These are phyloP conservation scores for Porites lutea DNA, from an alignment of 64 coral and sea anemone species.

Conservation along the genomic window DNA sequence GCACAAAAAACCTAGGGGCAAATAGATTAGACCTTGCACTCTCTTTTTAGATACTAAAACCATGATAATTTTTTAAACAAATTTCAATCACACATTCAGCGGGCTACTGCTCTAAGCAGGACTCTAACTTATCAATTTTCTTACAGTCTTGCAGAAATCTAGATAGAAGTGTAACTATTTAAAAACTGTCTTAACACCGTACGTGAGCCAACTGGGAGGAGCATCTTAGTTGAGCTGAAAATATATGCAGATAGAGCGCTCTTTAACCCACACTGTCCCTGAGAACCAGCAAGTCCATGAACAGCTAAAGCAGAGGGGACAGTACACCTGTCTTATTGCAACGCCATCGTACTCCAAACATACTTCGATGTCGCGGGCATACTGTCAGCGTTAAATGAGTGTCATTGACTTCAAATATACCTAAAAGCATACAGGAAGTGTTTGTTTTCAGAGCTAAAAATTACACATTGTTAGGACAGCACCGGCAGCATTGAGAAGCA, in stretches of 20 bases:
- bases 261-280: slow-evolving; percentile 49
- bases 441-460: slow-evolving; percentile 2
- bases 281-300: background rate
- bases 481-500: slow-evolving; percentile 4
- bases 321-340: slow-evolving; percentile 27
- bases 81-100: background rate
- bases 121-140: slow-evolving; percentile 23
- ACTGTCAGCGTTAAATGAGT: slow-evolving; percentile 19
- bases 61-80: background rate
- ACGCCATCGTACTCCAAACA: slow-evolving; percentile 30
- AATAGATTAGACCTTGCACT: background rate
- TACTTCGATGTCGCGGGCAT: slow-evolving; percentile 31
- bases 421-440: slow-evolving; percentile 13
- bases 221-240: slow-evolving; percentile 3
- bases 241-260: background rate
- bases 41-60: background rate
- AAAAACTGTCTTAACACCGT: slow-evolving; percentile 26
- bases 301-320: slow-evolving; percentile 18
- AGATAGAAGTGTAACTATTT: slow-evolving; percentile 3
- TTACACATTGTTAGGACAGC: slow-evolving; percentile 14
- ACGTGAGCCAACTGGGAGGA: slow-evolving; percentile 53
- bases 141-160: slow-evolving; percentile 2
- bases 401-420: slow-evolving; percentile 38
- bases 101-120: slow-evolving; percentile 16
- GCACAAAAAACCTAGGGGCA: slow-evolving; percentile 10